Conservation (phyloP, 64 coral and sea anemone species). For the Pocillopora damicornis region DNA sequence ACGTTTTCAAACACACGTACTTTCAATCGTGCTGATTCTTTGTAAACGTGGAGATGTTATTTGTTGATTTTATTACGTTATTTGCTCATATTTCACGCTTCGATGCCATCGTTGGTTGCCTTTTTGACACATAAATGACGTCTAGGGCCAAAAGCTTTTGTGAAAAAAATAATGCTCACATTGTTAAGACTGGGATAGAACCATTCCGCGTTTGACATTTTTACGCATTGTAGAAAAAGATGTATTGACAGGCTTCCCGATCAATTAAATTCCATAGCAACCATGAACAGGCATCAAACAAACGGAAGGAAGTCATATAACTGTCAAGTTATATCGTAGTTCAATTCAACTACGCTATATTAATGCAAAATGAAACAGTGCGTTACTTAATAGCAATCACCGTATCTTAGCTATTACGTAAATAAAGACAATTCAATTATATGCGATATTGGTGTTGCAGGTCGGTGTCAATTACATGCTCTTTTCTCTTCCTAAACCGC, state of each 20-base stretch:
- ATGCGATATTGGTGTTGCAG: too few relatives aligned
- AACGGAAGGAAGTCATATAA: not conserved
- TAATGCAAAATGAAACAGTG: not conserved
- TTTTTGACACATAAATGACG: not conserved
- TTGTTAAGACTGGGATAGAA: not conserved
- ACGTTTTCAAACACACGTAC: too few relatives aligned
- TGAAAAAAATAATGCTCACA: not conserved
- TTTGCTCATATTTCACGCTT: not conserved
- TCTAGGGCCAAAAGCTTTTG: not conserved
- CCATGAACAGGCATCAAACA: not conserved
- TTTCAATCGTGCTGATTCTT: too few relatives aligned
- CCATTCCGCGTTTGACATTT: not conserved
- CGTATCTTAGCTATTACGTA: not conserved
- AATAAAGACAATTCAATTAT: not conserved
- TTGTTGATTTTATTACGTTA: not conserved
- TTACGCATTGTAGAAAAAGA: not conserved
- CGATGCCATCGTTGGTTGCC: not conserved
- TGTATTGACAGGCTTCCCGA: not conserved
- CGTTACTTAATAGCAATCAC: not conserved
- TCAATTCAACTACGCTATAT: not conserved
- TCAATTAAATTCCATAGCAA: not conserved
- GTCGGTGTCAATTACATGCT: too few relatives aligned
- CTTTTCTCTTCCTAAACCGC: not conserved
- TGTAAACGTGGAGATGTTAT: not conserved
- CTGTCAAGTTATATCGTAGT: too few relatives aligned